phyloP scores from a whole-genome alignment of 2,888 invertebrate genomes.

The Coremacera marginata region DNA sequence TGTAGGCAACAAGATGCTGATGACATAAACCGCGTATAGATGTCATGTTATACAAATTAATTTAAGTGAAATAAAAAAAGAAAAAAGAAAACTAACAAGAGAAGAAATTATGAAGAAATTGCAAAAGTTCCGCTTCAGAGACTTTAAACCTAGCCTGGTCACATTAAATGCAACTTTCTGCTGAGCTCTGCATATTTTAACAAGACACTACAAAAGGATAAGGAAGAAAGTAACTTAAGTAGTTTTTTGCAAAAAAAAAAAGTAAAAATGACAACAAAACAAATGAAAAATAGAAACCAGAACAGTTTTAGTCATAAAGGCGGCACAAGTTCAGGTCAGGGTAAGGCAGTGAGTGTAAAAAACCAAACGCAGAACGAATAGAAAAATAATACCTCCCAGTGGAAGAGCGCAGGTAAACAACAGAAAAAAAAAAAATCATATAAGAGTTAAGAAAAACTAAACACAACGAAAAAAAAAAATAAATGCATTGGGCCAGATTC shows the following conservation, averaged over 20 bases:
- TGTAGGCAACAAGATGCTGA: background rate
- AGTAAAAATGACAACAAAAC: too few species aligned
- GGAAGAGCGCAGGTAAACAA: background rate
- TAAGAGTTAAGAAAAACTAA: background rate
- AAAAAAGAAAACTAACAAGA: background rate
- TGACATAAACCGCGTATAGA: slow-evolving; percentile 7
- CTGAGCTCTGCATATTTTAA: background rate
- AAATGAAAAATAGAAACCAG: too few species aligned
- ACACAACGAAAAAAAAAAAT: background rate
- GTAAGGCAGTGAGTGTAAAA: background rate
- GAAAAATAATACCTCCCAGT: background rate
- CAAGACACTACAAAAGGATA: background rate
- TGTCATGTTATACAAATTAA: slow-evolving; percentile 30
- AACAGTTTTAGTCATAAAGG: slow-evolving; percentile 2
- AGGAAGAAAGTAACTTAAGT: background rate
- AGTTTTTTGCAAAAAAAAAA: too few species aligned
- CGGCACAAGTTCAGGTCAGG: slow-evolving; percentile 24
- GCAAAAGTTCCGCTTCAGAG: background rate
- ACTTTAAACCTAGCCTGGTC: background rate
- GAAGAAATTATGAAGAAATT: background rate
- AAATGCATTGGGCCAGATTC: background rate
- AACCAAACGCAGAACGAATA: background rate
- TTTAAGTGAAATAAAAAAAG: background rate
- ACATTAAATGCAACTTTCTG: background rate
- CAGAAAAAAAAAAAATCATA: slow-evolving; percentile 24